A percentile compares a stretch with the other conserved stretches of the same genome.
phyloP scores from a whole-genome alignment of 1,140 invertebrate genomes.

The Diorhabda elongata region DNA sequence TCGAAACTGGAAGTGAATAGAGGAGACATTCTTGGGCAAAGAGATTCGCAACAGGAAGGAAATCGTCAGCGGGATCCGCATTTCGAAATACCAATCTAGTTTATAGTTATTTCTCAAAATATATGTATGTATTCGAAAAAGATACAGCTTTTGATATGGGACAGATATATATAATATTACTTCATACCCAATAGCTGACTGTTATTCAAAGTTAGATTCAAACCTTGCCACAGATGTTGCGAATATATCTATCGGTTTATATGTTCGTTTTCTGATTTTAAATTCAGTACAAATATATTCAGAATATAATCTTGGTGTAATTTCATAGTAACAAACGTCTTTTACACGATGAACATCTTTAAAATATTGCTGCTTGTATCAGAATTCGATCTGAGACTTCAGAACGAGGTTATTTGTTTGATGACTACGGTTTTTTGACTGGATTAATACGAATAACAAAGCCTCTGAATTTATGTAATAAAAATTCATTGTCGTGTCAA shows the following conservation, averaged over 20 bases:
- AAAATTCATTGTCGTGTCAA: too few relatives aligned
- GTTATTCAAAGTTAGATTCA: conserved; percentile 11
- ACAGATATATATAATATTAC: conserved; percentile 14
- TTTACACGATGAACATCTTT: background rate
- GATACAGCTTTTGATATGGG: conserved; percentile 6
- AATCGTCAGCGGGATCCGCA: conserved; percentile 14
- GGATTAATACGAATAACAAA: too few relatives aligned
- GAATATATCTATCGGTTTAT: conserved; percentile 9
- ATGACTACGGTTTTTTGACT: too few relatives aligned
- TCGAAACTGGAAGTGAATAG: conserved; percentile 12
- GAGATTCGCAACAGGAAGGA: conserved; percentile 9
- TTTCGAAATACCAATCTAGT: conserved; percentile 14
- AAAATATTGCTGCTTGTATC: background rate
- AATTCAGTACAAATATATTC: background rate
- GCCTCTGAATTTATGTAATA: too few relatives aligned
- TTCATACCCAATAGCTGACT: conserved; percentile 12
- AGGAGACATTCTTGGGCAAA: background rate
- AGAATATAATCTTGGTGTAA: background rate
- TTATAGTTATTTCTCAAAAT: conserved; percentile 13
- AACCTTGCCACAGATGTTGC: conserved; percentile 10
- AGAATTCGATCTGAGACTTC: too few relatives aligned
- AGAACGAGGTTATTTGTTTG: too few relatives aligned
- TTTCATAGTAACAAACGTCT: background rate
- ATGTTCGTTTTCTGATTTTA: conserved; percentile 4
- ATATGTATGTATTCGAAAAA: conserved; percentile 12